phyloP scores from a whole-genome alignment of 2,797 vertebrate genomes.

The Gobionotothen gibberifrons region DNA sequence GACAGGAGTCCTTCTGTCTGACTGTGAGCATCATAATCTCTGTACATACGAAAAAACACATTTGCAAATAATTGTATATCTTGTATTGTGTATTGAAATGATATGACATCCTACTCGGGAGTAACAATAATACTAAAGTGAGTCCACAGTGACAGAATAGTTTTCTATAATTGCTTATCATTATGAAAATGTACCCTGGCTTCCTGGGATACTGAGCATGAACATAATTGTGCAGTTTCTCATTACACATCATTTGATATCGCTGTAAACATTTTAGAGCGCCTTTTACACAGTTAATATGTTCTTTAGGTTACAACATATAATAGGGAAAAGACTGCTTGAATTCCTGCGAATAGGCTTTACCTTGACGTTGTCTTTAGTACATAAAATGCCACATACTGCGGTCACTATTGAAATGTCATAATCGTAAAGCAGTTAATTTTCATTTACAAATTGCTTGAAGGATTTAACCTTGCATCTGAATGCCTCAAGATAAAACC shows the following conservation, averaged over 20 bases:
- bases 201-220: background rate
- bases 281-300: background rate
- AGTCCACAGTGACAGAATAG: background rate
- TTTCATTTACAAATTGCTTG: constrained; percentile 1
- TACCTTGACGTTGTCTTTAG: constrained; percentile 12
- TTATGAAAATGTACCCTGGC: constrained; percentile 4
- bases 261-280: constrained; percentile 1
- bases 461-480: constrained; percentile 8
- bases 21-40: background rate
- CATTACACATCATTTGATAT: background rate
- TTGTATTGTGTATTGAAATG: background rate
- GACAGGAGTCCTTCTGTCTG: background rate
- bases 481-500: background rate
- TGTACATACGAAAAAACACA: background rate
- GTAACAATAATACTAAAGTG: background rate
- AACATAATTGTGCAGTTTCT: background rate
- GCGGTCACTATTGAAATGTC: background rate
- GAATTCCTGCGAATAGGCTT: background rate
- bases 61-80: background rate
- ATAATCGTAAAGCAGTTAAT: constrained; percentile 6
- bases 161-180: background rate
- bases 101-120: background rate
- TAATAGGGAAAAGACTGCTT: constrained; percentile 3
- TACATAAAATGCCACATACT: constrained; percentile 9
- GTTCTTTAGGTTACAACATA: background rate